Evolutionary conservation across 2,113 vertebrate species (phyloP).

Genomic region (Platichthys stellatus): DNA sequence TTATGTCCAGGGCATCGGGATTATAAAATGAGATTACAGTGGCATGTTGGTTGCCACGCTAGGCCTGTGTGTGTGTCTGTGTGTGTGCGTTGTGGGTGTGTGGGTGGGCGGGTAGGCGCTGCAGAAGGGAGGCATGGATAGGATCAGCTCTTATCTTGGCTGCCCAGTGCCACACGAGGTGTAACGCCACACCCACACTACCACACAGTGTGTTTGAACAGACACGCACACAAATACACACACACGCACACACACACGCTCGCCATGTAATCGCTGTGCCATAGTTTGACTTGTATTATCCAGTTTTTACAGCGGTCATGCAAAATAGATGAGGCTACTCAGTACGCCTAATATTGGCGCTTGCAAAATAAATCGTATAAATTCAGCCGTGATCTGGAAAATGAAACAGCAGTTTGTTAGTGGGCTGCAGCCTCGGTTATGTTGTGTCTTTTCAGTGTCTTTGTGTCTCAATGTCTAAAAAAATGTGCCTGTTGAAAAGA

Average conservation of each 20-base stretch:
- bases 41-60: conserved; percentile 58
- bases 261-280: conserved; percentile 71
- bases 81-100: conserved; percentile 51
- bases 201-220: conserved; percentile 84
- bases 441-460: neutral
- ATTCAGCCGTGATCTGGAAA: conserved; percentile 42
- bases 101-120: conserved; percentile 71
- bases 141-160: conserved; percentile 84
- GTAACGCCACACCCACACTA: conserved; percentile 85
- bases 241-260: conserved; percentile 49
- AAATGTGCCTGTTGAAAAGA: neutral
- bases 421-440: neutral
- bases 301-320: conserved; percentile 71
- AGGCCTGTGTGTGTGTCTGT: conserved; percentile 35
- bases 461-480: neutral
- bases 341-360: conserved; percentile 51
- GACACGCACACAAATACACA: conserved; percentile 72
- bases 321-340: conserved; percentile 57
- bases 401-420: neutral
- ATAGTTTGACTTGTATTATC: conserved; percentile 78
- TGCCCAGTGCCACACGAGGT: conserved; percentile 85
- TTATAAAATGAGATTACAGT: conserved; percentile 72
- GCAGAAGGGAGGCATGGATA: conserved; percentile 80
- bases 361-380: conserved; percentile 51
- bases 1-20: conserved; percentile 59